phyloP scores from a whole-genome alignment of 2,113 vertebrate species.

The Rissa tridactyla region DNA sequence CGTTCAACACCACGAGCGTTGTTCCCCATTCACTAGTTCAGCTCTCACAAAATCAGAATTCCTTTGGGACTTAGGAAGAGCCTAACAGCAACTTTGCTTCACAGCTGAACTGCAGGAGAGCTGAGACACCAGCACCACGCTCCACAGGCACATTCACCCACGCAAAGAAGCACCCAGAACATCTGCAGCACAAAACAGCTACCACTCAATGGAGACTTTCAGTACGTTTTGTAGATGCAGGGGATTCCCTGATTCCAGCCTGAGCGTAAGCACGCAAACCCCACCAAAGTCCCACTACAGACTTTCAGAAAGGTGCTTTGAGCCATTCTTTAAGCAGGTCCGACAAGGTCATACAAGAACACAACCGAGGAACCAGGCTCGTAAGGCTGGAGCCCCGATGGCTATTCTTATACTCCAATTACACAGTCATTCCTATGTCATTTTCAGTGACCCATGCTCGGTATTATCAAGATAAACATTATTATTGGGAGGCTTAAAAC shows the following conservation, averaged over 20 bases:
- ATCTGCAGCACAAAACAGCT: background rate
- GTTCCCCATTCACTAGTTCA: background rate
- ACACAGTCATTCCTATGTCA: background rate
- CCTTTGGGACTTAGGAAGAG: background rate
- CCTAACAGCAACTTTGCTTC: background rate
- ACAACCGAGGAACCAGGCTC: rapidly evolving
- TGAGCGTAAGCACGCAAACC: background rate
- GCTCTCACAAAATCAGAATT: background rate
- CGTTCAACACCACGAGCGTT: rapidly evolving
- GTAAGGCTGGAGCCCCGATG: background rate
- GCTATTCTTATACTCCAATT: background rate
- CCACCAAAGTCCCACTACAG: background rate
- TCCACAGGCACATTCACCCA: background rate
- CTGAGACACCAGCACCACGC: background rate
- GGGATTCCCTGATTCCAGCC: background rate
- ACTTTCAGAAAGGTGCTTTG: background rate
- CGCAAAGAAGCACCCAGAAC: background rate
- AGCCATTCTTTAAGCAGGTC: background rate
- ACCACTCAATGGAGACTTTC: rapidly evolving
- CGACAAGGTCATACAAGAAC: background rate
- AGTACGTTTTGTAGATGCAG: rapidly evolving
- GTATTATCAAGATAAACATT: conserved; percentile 40
- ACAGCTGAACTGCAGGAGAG: background rate
- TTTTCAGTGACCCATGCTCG: background rate
- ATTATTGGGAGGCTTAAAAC: conserved; percentile 21